These are phyloP conservation scores for Lamellibrachia satsuma DNA, from an alignment of 2,888 invertebrate genomes.

Conservation along the genomic window DNA sequence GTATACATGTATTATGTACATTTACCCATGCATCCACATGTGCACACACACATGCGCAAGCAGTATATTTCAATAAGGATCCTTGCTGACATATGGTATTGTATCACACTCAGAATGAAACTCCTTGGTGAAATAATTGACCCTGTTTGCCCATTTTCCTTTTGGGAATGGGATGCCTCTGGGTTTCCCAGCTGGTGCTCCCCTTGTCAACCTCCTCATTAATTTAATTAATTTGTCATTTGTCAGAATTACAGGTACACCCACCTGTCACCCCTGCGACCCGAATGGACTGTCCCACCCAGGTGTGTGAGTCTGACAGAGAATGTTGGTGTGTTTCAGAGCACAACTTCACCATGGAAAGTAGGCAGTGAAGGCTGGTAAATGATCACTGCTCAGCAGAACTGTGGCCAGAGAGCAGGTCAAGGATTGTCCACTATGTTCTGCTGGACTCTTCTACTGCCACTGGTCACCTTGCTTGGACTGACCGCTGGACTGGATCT, in stretches of 20 bases:
- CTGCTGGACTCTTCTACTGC: neutral
- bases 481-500: neutral
- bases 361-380: neutral
- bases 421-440: neutral
- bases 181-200: conserved; percentile 2
- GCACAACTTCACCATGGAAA: neutral
- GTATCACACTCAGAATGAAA: neutral
- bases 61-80: neutral
- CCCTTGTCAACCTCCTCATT: neutral
- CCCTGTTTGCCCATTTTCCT: neutral
- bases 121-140: neutral
- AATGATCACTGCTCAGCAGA: neutral
- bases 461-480: neutral
- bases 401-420: neutral
- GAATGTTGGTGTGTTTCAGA: neutral
- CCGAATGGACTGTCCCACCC: neutral
- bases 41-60: neutral
- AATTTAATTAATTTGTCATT: conserved; percentile 5
- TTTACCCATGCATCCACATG: neutral
- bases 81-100: neutral
- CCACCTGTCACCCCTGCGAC: neutral
- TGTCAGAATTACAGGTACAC: neutral
- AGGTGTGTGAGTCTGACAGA: neutral
- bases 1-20: neutral
- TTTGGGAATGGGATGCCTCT: neutral